Conservation (phyloP, 2,888 invertebrate species). For the Antheraea yamamai region DNA sequence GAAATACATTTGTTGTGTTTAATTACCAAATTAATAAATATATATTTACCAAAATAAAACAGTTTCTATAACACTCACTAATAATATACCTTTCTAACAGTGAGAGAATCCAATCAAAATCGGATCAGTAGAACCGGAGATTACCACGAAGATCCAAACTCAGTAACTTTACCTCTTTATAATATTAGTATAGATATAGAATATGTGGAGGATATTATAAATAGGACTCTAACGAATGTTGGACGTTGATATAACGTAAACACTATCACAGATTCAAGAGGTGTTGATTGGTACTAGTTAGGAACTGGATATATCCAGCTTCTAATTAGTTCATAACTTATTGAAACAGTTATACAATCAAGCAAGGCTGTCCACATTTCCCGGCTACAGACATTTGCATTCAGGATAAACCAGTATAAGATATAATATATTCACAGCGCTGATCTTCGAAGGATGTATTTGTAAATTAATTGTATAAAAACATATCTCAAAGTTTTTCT, state of each 20-base stretch:
- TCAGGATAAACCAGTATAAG: conserved; percentile 13
- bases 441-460: conserved; percentile 2
- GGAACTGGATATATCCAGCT: neutral
- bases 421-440: conserved; percentile 4
- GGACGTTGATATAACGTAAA: neutral
- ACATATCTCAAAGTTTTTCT: neutral
- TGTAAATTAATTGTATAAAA: neutral
- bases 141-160: no score
- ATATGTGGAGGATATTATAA: no score
- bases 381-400: conserved; percentile 7
- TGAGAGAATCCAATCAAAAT: no score
- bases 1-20: no score
- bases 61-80: no score
- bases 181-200: no score
- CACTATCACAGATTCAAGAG: neutral
- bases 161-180: no score
- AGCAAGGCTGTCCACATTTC: conserved; percentile 14
- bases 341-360: conserved; percentile 12
- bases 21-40: no score
- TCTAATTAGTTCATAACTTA: conserved; percentile 10
- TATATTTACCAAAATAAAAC: no score
- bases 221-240: neutral
- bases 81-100: no score
- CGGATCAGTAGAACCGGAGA: no score
- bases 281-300: conserved; percentile 5